Evolutionary conservation across 2,888 invertebrate genomes (phyloP).

Genomic region (Trilocha varians): DNA sequence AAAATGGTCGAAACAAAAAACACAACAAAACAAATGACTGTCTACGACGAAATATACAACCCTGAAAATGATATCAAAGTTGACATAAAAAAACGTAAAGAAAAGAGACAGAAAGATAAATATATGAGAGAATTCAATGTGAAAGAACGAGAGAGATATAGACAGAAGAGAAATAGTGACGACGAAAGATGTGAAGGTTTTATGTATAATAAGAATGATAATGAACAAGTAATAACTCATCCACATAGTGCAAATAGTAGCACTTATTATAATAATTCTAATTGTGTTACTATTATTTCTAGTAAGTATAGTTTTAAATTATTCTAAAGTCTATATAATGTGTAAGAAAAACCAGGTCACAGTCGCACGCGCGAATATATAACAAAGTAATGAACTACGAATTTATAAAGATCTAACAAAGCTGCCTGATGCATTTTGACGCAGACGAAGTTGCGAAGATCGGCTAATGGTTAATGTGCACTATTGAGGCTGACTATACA

Average conservation of each 20-base stretch:
- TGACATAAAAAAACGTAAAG: too few species aligned
- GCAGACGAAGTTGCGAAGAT: too few species aligned
- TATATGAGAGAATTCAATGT: conserved; percentile 17
- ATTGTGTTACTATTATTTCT: conserved; percentile 45
- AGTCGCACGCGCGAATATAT: too few species aligned
- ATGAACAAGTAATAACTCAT: conserved; percentile 28
- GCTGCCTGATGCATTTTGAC: too few species aligned
- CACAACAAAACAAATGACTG: too few species aligned
- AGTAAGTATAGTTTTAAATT: conserved; percentile 31
- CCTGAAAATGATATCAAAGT: conserved; percentile 7
- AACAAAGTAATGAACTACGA: too few species aligned
- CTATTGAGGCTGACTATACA: too few species aligned
- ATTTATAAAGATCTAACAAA: too few species aligned
- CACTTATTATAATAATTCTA: conserved; percentile 40
- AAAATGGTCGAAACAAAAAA: too few species aligned
- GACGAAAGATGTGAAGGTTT: conserved; percentile 37
- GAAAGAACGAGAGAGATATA: conserved; percentile 12
- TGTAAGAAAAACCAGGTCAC: not conserved
- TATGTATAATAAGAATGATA: conserved; percentile 17
- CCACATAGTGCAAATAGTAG: conserved; percentile 33
- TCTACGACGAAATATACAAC: conserved; percentile 21
- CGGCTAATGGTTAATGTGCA: too few species aligned
- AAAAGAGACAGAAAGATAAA: conserved; percentile 10
- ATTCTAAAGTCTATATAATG: not conserved
- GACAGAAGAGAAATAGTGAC: conserved; percentile 32